Percentiles rank a stretch among this genome's conserved stretches.
Evolutionary conservation across 2,113 vertebrate genomes (phyloP).

Genomic region (Gracilinanus agilis): DNA sequence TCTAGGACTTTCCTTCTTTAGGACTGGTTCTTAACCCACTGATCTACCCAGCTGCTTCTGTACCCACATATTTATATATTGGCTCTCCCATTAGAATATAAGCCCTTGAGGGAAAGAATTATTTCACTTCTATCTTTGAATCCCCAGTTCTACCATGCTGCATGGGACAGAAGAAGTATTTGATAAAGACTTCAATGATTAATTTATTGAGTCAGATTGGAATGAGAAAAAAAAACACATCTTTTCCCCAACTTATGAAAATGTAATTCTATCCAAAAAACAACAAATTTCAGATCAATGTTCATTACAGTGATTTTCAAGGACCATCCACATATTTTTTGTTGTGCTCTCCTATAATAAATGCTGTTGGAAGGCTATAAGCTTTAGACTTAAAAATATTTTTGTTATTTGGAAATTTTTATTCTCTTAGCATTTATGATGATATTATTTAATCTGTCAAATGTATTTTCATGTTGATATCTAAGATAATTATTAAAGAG

Average conservation of each 20-base stretch:
- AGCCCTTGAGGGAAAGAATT: not conserved
- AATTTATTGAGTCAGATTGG: not conserved
- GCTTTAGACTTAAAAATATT: slow-evolving; percentile 27
- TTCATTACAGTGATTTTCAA: not conserved
- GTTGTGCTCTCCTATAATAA: not conserved
- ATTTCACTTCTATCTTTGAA: not conserved
- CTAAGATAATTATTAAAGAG: not conserved
- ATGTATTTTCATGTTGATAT: not conserved
- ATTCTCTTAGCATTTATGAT: slow-evolving; percentile 23
- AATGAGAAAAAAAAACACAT: not conserved
- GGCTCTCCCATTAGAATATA: not conserved
- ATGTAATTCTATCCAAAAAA: not conserved
- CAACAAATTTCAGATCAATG: not conserved
- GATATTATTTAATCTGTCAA: not conserved
- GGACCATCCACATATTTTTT: not conserved
- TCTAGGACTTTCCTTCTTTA: too few species aligned
- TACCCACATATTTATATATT: not conserved
- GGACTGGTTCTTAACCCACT: too few species aligned
- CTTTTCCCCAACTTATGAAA: not conserved
- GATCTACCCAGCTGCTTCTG: not conserved
- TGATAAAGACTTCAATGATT: not conserved
- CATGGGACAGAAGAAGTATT: not conserved
- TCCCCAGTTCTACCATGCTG: not conserved
- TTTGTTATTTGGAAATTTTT: not conserved
- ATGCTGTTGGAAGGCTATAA: not conserved